Percentiles rank a stretch among this genome's conserved stretches.
Conservation (phyloP, 1,140 invertebrate species). For the Orchestia grillus region DNA sequence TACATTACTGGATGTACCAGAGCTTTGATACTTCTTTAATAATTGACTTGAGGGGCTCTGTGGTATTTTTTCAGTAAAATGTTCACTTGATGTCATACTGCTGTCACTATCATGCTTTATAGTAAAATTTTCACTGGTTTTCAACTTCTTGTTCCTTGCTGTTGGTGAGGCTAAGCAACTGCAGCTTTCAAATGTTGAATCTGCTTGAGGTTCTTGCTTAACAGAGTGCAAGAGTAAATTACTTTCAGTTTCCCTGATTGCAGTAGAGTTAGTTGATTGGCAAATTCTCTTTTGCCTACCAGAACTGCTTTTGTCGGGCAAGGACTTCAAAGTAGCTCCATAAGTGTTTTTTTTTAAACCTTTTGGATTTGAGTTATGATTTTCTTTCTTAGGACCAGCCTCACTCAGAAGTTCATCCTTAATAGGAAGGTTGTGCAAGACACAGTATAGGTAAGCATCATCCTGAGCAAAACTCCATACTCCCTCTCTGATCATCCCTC, state of each 20-base stretch:
- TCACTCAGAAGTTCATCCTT: not conserved
- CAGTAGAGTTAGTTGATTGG: not conserved
- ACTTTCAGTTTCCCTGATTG: not conserved
- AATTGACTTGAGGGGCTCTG: not conserved
- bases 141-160: not conserved
- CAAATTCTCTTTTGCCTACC: not conserved
- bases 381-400: not conserved
- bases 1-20: not conserved
- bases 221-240: not conserved
- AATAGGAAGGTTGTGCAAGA: constrained; percentile 31
- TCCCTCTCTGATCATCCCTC: constrained; percentile 48
- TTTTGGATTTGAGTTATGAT: not conserved
- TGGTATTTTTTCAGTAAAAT: not conserved
- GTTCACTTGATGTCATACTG: not conserved
- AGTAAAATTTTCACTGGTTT: not conserved
- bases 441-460: constrained; percentile 53
- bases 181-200: not conserved
- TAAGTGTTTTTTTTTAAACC: not conserved
- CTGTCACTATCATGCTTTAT: not conserved
- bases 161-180: not conserved
- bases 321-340: not conserved
- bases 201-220: not conserved
- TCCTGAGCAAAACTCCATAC: constrained; percentile 63
- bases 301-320: not conserved
- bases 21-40: not conserved